A percentile compares a stretch with the other conserved stretches of the same genome.
These are phyloP conservation scores for Dryoscopus gambensis DNA, from an alignment of 2,113 vertebrate genomes.

Conservation along the genomic window DNA sequence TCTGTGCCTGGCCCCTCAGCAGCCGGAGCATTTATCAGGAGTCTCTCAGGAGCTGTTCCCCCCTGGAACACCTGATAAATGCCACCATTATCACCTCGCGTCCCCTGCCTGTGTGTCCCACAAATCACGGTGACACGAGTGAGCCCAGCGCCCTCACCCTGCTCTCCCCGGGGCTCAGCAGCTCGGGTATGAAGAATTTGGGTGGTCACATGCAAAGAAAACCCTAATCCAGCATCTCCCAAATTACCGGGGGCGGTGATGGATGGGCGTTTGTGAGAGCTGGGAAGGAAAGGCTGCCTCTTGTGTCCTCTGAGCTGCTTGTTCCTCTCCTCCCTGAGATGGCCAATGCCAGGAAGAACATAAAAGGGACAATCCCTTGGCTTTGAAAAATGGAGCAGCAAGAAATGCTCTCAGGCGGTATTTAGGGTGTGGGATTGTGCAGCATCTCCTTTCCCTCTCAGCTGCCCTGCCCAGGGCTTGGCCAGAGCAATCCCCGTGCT, in stretches of 20 bases:
- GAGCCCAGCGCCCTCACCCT: neutral
- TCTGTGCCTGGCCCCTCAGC: neutral
- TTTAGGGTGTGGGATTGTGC: neutral
- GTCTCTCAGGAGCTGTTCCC: neutral
- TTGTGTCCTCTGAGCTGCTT: neutral
- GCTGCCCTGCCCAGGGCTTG: neutral
- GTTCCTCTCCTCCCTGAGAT: neutral
- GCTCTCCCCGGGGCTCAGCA: neutral
- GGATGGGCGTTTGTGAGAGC: neutral
- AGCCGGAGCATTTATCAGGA: neutral
- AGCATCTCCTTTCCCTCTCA: neutral
- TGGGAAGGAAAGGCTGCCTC: neutral
- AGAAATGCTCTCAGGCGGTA: neutral
- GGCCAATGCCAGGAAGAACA: neutral
- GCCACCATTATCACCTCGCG: accelerated
- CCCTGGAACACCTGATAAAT: neutral
- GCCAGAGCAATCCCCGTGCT: neutral
- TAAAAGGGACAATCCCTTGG: neutral
- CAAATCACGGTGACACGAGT: accelerated
- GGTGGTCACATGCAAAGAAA: neutral
- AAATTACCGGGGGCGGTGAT: neutral
- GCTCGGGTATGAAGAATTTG: neutral
- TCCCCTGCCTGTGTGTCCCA: neutral
- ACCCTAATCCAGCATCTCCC: neutral
- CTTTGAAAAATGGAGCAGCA: neutral